These are phyloP conservation scores for Arizona elegans DNA, from an alignment of 2,113 vertebrate species.

Conservation along the genomic window DNA sequence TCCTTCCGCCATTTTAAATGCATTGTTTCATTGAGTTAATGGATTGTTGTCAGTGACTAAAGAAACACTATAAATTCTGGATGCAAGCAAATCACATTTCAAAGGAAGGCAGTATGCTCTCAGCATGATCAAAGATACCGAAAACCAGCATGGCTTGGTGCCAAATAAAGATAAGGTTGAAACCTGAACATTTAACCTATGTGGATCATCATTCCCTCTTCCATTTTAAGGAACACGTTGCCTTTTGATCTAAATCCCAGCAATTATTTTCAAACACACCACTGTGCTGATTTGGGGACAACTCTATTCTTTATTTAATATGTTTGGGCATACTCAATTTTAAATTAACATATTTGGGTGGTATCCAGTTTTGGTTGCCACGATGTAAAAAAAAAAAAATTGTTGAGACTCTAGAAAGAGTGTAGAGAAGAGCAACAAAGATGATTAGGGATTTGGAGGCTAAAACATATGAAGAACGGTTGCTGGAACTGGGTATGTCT, in stretches of 20 bases:
- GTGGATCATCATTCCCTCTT: not conserved
- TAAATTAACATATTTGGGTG: not conserved
- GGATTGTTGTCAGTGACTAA: not conserved
- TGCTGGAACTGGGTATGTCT: not conserved
- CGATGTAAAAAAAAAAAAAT: not conserved
- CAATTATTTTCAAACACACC: not conserved
- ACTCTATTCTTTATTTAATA: not conserved
- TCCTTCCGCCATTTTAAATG: not conserved
- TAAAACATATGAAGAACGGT: not conserved
- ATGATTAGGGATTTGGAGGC: not conserved
- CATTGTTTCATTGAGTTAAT: not conserved
- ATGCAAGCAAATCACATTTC: not conserved
- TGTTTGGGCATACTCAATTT: not conserved
- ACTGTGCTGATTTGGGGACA: not conserved
- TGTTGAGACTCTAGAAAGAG: not conserved
- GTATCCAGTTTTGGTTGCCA: not conserved
- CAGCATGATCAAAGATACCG: not conserved
- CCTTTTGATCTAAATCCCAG: not conserved
- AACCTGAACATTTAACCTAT: not conserved
- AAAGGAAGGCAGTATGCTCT: not conserved
- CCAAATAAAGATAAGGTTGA: not conserved
- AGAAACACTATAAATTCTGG: not conserved
- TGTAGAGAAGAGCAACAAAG: not conserved
- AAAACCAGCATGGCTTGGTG: not conserved
- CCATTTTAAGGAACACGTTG: not conserved